Percentiles rank a stretch among this genome's conserved stretches.
Evolutionary conservation across 2,113 vertebrate species (phyloP).

Genomic region (Oplegnathus fasciatus): DNA sequence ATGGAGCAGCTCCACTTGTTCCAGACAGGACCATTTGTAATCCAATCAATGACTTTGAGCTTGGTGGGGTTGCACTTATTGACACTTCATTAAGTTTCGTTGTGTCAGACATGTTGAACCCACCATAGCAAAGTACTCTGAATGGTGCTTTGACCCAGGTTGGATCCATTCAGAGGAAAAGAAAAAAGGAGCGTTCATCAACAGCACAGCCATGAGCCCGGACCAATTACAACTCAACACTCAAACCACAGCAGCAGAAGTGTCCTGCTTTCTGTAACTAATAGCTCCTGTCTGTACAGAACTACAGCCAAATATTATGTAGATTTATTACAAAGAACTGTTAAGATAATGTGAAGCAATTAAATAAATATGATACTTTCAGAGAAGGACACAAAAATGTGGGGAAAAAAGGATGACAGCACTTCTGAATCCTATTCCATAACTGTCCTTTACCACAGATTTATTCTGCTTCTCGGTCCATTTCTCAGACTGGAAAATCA

Average conservation of each 20-base stretch:
- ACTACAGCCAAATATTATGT: slow-evolving; percentile 31
- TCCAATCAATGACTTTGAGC: slow-evolving; percentile 61
- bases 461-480: slow-evolving; percentile 7
- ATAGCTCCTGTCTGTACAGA: slow-evolving; percentile 35
- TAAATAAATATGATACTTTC: slow-evolving; percentile 64
- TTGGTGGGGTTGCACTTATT: slow-evolving; percentile 47
- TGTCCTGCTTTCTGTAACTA: slow-evolving; percentile 25
- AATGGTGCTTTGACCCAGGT: slow-evolving; percentile 45
- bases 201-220: slow-evolving; percentile 28
- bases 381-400: slow-evolving; percentile 30
- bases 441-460: slow-evolving; percentile 7
- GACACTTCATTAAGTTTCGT: slow-evolving; percentile 56
- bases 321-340: slow-evolving; percentile 52
- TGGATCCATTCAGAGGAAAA: slow-evolving; percentile 33
- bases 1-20: slow-evolving; percentile 45
- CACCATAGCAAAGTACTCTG: slow-evolving; percentile 29
- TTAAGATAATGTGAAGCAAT: slow-evolving; percentile 46
- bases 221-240: slow-evolving; percentile 31
- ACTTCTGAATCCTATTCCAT: slow-evolving; percentile 27
- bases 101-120: slow-evolving; percentile 54
- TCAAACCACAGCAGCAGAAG: slow-evolving; percentile 50
- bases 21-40: slow-evolving; percentile 55
- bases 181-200: slow-evolving; percentile 29
- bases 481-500: slow-evolving; percentile 21
- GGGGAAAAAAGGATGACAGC: slow-evolving; percentile 28